Base-by-base conservation (phyloP, 2,113 vertebrate species). In the Triplophysa siluroides region DNA sequence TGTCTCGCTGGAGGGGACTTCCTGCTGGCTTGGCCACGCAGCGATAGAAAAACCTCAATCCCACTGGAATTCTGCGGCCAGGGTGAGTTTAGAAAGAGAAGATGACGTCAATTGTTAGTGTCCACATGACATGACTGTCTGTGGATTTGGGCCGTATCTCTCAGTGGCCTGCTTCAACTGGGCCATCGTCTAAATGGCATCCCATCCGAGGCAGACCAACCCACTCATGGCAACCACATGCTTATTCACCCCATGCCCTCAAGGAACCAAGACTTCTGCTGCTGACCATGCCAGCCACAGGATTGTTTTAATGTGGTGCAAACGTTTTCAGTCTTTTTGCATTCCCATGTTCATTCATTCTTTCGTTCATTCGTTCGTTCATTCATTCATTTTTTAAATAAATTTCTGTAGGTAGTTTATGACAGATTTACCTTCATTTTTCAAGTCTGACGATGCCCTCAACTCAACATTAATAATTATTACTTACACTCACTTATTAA, bases 231-330 rank as follows among this genome's bases (percentile, higher is more conserved):
- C 88, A 92, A 92, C 89, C 91, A 85, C 91, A 92, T 86, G 83
- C 86, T 92, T 89, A 92, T 90, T 89, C 85, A 89, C 80, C 71
- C 84, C 83, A 87, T 71, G 78, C 81, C 83, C 84, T 29, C 67
- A 84, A 88, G 89, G 92, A 88, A 91, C 88, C 83, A 87, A 50
- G 67, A 2, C 50, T 79, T 88, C 89, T 90, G 91, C 90, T 91
- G 81, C 88, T 88, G 87, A 87, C 88, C 83, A 85, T 84, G 88
- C 85, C 87, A 83, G 85, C 87, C 91, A 90, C 86, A 86, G 88
- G 87, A 86, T 88, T 86, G 86, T 79, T 88, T 79, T 61, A 47
- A 63, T 78, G 29, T 77, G 41, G 75, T 43, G 13, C 38, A 33
- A 69, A 63, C 71, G 16, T 41, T 80, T 29, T 56, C 13, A 43